Percentiles rank a stretch among this genome's conserved stretches.
Conservation (phyloP, 1,140 invertebrate genomes). For the Hermatobates lingyangjiaoensis region DNA sequence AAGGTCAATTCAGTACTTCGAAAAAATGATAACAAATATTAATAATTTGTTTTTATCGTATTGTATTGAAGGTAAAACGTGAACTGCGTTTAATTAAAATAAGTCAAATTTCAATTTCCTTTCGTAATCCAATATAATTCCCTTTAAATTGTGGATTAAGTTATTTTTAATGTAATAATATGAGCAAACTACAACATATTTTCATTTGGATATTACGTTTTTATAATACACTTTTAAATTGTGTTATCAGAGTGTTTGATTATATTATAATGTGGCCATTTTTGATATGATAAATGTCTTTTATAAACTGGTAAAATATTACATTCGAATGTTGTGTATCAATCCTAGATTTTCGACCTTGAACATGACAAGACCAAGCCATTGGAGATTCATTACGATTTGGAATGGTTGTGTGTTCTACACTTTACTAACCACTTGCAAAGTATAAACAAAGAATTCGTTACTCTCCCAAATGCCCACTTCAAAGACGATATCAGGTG, state of each 20-base stretch:
- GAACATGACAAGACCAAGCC: constrained; percentile 32
- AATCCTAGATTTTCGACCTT: constrained; percentile 29
- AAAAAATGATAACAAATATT: too few species aligned
- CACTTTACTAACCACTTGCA: constrained; percentile 75
- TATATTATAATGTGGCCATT: not conserved
- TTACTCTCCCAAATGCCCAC: constrained; percentile 63
- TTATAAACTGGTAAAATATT: not conserved
- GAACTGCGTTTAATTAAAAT: too few species aligned
- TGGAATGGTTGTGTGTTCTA: constrained; percentile 85
- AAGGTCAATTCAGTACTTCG: too few species aligned
- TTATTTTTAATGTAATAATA: too few species aligned
- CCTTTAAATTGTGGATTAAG: too few species aligned
- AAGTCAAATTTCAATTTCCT: too few species aligned
- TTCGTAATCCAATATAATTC: too few species aligned
- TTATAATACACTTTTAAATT: not conserved
- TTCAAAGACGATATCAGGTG: constrained; percentile 36
- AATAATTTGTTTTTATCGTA: too few species aligned
- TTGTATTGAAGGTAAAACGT: too few species aligned
- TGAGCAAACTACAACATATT: not conserved
- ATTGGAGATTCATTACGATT: constrained; percentile 57
- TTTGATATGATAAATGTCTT: not conserved
- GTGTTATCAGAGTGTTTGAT: not conserved
- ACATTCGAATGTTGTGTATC: constrained; percentile 34
- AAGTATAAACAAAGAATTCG: constrained; percentile 41
- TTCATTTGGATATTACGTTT: not conserved